These are phyloP conservation scores for Nymphalis urticae DNA, from an alignment of 2,888 invertebrate species.

Conservation along the genomic window DNA sequence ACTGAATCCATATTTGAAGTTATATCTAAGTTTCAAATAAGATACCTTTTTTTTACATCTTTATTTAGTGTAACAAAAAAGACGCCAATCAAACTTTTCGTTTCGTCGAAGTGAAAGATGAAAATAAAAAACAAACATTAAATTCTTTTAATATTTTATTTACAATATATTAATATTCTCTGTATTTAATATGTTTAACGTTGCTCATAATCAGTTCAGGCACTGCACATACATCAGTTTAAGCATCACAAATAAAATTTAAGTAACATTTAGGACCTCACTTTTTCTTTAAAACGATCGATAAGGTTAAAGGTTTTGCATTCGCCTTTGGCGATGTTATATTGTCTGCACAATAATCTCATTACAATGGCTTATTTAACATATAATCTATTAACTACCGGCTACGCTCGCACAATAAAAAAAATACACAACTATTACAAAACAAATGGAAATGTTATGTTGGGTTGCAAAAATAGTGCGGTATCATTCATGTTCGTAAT, in stretches of 20 bases:
- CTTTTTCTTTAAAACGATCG: conserved; percentile 53
- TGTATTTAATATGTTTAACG: conserved; percentile 62
- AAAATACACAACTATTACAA: conserved; percentile 53
- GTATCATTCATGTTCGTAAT: no score
- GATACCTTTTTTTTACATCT: no score
- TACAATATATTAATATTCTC: conserved; percentile 81
- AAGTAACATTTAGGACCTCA: conserved; percentile 60
- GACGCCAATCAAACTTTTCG: no score
- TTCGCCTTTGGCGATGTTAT: conserved; percentile 19
- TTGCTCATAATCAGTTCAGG: conserved; percentile 67
- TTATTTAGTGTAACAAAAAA: no score
- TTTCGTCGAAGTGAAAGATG: conserved; percentile 14
- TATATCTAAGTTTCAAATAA: no score
- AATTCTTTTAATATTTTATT: conserved; percentile 67
- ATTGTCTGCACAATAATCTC: conserved; percentile 29
- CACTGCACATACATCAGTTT: conserved; percentile 63
- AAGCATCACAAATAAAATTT: conserved; percentile 55
- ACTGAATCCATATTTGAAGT: no score
- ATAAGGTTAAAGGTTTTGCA: background rate
- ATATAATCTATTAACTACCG: conserved; percentile 21
- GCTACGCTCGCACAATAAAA: conserved; percentile 38
- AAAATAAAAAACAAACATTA: conserved; percentile 27
- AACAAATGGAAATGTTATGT: conserved; percentile 42
- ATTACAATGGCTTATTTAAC: conserved; percentile 13
- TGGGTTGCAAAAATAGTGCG: no score